Conservation (phyloP, 2,797 vertebrate species). For the Poeciliopsis presidionis region DNA sequence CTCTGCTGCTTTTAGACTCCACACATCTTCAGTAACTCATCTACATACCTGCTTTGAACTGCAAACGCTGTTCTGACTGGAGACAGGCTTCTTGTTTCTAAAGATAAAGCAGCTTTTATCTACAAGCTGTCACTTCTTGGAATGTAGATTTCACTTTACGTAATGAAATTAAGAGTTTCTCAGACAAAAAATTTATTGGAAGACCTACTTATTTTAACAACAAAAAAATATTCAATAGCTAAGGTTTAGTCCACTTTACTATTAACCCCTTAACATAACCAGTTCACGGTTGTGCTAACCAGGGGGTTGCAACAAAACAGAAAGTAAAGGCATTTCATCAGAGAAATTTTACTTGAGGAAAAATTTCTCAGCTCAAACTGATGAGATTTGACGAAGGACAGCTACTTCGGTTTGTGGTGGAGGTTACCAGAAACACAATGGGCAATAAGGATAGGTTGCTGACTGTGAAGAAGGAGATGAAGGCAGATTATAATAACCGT, state of each 20-base stretch:
- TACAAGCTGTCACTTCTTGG: constrained; percentile 18
- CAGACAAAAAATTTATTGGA: background rate
- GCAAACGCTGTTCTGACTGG: background rate
- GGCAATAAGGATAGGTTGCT: background rate
- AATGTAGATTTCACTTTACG: background rate
- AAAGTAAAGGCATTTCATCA: background rate
- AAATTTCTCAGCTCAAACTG: background rate
- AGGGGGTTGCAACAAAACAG: constrained; percentile 1
- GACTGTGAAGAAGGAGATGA: constrained; percentile 48
- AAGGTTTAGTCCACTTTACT: background rate
- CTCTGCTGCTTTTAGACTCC: constrained; percentile 12
- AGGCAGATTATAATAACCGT: constrained; percentile 58
- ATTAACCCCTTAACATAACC: too few relatives aligned
- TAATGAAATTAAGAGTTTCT: background rate
- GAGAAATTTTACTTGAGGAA: background rate
- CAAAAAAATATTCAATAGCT: background rate
- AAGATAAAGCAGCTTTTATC: constrained; percentile 15
- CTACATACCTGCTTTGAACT: constrained; percentile 23
- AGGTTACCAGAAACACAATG: background rate
- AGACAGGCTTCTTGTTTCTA: background rate
- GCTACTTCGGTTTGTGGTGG: background rate
- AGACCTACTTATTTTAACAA: background rate
- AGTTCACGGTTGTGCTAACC: too few relatives aligned
- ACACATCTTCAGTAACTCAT: constrained; percentile 13
- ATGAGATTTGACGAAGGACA: background rate